Conservation (phyloP, 2,797 vertebrate genomes). For the Myripristis jacobus region DNA sequence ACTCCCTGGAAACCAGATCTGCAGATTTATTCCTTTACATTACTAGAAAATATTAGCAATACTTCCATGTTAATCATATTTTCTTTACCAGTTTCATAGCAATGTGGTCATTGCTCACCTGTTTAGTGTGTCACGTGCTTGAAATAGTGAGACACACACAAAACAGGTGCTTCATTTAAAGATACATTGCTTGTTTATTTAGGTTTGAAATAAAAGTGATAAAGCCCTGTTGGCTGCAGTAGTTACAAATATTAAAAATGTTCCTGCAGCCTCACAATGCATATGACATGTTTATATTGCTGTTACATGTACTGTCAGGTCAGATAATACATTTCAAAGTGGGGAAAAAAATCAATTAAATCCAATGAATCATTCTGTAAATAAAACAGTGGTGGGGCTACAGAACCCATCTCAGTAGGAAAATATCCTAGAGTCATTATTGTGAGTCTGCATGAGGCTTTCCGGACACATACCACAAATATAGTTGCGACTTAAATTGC, state of each 20-base stretch:
- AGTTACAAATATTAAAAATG: too few species aligned
- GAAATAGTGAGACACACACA: not conserved
- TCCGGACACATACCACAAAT: constrained; percentile 31
- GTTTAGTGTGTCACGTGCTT: too few species aligned
- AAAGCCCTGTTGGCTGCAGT: not conserved
- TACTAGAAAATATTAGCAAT: not conserved
- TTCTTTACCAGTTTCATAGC: not conserved
- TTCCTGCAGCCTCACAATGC: too few species aligned
- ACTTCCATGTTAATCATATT: not conserved
- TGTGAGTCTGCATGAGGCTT: constrained; percentile 35
- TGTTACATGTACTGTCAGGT: too few species aligned
- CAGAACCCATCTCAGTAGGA: not conserved
- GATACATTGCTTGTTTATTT: not conserved
- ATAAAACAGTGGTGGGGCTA: not conserved
- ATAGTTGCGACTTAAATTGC: constrained; percentile 47
- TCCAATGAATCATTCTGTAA: not conserved
- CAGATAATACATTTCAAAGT: not conserved
- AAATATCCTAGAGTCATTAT: constrained; percentile 1
- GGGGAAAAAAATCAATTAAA: not conserved
- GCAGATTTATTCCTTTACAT: not conserved
- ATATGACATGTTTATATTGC: too few species aligned
- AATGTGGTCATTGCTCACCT: not conserved
- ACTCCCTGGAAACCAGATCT: constrained; percentile 12
- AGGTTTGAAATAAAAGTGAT: not conserved
- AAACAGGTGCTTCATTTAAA: not conserved